Percentiles rank a stretch among this genome's conserved stretches.
Conservation (phyloP, 2,888 invertebrate genomes). For the Ormyrus thymus region DNA sequence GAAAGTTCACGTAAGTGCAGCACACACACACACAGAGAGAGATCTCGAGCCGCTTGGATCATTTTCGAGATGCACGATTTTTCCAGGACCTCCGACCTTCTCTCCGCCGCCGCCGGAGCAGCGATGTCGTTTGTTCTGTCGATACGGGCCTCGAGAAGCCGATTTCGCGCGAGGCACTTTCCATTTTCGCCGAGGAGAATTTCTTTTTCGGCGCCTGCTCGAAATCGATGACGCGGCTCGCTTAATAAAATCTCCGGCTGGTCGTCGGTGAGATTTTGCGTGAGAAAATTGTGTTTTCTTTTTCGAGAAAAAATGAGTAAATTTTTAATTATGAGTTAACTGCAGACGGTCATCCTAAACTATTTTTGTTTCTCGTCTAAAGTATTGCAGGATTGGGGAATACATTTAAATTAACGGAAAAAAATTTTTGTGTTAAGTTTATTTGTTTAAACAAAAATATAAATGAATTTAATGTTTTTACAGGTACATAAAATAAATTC, state of each 20-base stretch:
- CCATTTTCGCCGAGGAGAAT: not conserved
- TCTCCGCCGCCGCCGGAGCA: not conserved
- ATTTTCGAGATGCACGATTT: slow-evolving; percentile 23
- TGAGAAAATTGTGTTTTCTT: too few relatives aligned
- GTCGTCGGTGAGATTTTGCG: too few relatives aligned
- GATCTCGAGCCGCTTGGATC: not conserved
- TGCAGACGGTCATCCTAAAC: too few relatives aligned
- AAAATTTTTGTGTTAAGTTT: slow-evolving; percentile 43
- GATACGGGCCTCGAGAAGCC: not conserved
- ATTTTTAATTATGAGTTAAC: too few relatives aligned
- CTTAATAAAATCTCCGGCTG: too few relatives aligned
- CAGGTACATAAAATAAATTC: slow-evolving; percentile 44
- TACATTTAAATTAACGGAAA: too few relatives aligned
- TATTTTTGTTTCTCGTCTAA: too few relatives aligned
- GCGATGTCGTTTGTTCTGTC: slow-evolving; percentile 40
- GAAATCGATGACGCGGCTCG: too few relatives aligned
- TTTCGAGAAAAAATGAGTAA: too few relatives aligned
- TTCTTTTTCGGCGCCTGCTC: too few relatives aligned
- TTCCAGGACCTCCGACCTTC: not conserved
- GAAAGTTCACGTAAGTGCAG: slow-evolving; percentile 2
- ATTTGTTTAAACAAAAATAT: slow-evolving; percentile 53
- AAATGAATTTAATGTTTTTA: slow-evolving; percentile 40
- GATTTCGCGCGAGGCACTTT: not conserved
- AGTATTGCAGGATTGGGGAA: too few relatives aligned
- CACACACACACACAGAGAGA: too few relatives aligned